Evolutionary conservation across 2,797 vertebrate genomes (phyloP).

Genomic region (Chromobotia macracanthus): DNA sequence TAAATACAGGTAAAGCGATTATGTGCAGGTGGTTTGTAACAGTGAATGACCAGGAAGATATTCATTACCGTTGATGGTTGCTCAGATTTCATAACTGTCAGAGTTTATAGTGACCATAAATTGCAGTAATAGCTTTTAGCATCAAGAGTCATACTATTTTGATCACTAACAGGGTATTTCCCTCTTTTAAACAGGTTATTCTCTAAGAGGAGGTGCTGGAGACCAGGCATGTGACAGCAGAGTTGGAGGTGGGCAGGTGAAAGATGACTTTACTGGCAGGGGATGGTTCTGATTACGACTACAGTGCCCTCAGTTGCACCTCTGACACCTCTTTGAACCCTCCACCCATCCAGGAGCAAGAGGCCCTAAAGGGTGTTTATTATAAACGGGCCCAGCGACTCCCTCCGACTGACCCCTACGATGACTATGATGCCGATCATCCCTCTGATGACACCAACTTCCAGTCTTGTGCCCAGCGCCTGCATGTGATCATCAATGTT

Average conservation of each 20-base stretch:
- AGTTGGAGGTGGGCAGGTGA: conserved; percentile 69
- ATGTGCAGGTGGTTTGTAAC: no score
- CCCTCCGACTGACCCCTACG: conserved; percentile 38
- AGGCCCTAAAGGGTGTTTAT: conserved; percentile 88
- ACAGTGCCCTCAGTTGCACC: conserved; percentile 92
- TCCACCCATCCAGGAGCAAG: conserved; percentile 82
- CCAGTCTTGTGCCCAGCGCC: conserved; percentile 78
- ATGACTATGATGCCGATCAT: background rate
- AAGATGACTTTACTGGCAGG: conserved; percentile 95
- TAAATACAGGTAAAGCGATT: background rate
- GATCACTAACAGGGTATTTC: background rate
- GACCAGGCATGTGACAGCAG: conserved; percentile 82
- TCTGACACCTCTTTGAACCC: conserved; percentile 88
- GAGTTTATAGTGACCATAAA: background rate
- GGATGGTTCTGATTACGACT: conserved; percentile 97
- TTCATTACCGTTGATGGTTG: background rate
- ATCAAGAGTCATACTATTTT: background rate
- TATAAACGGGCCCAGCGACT: conserved; percentile 89
- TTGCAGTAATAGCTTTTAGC: background rate
- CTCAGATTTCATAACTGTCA: background rate
- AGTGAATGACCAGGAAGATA: background rate
- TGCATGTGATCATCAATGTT: conserved; percentile 94
- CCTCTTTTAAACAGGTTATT: conserved; percentile 33
- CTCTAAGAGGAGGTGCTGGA: conserved; percentile 41
- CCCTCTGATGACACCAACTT: background rate